Evolutionary conservation across 2,113 vertebrate genomes (phyloP).

Genomic region (Myocastor coypus): DNA sequence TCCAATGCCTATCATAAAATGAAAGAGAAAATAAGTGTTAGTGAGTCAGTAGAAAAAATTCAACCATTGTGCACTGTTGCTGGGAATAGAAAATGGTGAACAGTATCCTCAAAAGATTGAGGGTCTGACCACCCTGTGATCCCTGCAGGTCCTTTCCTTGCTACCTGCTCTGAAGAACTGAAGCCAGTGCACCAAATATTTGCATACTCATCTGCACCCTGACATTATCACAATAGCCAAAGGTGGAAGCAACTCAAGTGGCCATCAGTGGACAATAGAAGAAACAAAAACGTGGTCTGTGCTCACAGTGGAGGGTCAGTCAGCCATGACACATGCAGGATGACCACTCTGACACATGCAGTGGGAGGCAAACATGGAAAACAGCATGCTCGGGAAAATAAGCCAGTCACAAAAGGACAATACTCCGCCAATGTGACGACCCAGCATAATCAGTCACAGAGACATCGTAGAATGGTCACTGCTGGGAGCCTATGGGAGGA

Average conservation of each 20-base stretch:
- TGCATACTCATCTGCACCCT: background rate
- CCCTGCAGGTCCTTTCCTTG: background rate
- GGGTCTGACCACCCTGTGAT: background rate
- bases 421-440: too few species aligned
- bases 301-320: too few species aligned
- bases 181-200: background rate
- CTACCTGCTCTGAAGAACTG: background rate
- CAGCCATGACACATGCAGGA: background rate
- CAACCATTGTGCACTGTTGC: background rate
- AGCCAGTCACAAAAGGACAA: background rate
- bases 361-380: background rate
- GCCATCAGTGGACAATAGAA: fast-evolving
- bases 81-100: background rate
- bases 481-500: background rate
- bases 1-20: background rate
- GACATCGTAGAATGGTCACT: too few species aligned
- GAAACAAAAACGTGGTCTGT: background rate
- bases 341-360: background rate
- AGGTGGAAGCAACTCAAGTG: background rate
- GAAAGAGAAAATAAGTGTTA: background rate
- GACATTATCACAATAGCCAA: background rate
- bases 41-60: background rate
- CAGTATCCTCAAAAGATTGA: background rate
- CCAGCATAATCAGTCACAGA: background rate
- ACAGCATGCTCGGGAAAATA: background rate